Evolutionary conservation across 2,888 invertebrate genomes (phyloP).

Genomic region (Bhutanitis thaidina): DNA sequence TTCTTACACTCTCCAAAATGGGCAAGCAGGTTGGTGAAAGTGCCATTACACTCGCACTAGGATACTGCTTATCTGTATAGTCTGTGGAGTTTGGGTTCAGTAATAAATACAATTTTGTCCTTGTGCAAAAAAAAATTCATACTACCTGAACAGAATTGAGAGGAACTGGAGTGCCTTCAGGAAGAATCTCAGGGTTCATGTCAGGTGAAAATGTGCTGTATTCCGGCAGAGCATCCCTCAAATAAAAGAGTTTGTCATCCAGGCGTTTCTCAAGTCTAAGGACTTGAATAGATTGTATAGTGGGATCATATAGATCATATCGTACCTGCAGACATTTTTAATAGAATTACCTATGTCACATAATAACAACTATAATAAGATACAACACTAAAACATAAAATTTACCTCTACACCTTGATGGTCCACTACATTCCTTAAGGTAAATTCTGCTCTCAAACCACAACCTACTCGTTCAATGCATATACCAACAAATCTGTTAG

Average conservation of each 20-base stretch:
- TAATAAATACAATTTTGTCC: no score
- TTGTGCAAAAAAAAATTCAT: no score
- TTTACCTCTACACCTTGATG: conserved; percentile 86
- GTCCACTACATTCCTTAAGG: conserved; percentile 95
- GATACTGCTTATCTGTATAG: no score
- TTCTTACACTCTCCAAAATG: no score
- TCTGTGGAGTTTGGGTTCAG: no score
- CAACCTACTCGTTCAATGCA: conserved; percentile 92
- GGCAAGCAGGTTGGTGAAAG: no score
- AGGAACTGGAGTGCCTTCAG: conserved; percentile 88
- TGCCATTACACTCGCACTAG: no score
- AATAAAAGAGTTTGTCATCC: conserved; percentile 92
- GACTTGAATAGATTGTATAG: conserved; percentile 93
- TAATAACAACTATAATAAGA: no score
- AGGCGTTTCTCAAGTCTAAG: conserved; percentile 94
- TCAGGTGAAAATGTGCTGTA: conserved; percentile 95
- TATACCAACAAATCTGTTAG: conserved; percentile 92
- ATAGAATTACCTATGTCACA: no score
- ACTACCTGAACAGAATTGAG: conserved; percentile 86
- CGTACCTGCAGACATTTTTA: conserved; percentile 46
- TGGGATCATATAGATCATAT: conserved; percentile 96
- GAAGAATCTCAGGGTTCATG: conserved; percentile 90
- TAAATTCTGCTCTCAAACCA: conserved; percentile 92
- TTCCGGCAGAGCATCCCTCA: conserved; percentile 93
- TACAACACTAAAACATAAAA: no score